Evolutionary conservation across 2,888 invertebrate species (phyloP), one percentile per base, ranked within the genome.

Genomic region (Panopea generosa): DNA sequence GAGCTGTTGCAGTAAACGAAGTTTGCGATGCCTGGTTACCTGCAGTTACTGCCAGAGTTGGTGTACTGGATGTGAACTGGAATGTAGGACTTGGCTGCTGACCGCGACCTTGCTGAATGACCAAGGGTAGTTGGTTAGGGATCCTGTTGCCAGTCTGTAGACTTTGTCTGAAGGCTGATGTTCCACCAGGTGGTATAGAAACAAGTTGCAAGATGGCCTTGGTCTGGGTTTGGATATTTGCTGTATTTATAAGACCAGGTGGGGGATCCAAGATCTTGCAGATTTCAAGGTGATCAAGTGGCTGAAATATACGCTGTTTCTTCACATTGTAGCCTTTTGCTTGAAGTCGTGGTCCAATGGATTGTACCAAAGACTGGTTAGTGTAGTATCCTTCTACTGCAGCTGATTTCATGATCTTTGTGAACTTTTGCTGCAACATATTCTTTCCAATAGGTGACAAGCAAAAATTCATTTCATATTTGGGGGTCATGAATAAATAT

Each of bases 221-320:
- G 16, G 66, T 57, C 49, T 57, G 49, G 6, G 18, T 24, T 20
- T 22, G 55, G 1, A 66, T 14, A 16, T 24, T 50, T 2, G 14
- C 18, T 1, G 49, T 57, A 0, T 18, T 29, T 4, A 49, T 6
- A 1, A 26, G 27, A 1, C 72, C 72, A 16, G 33, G 11, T 18
- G 72, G 72, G 26, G 72, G 72, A 18, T 72, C 72, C 16, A 72
- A 53, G 3, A 60, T 22, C 47, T 38, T 65, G 29, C 72, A 47
- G n/a, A 72, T 53, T 14, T 59, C 53, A 0, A 65, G n/a, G n/a
- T 57, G 52, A 26, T 53, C 49, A 26, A 59, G 16, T 14, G 53
- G 4, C 18, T 18, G 18, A 33, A 66, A 66, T 11, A 24, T 2
- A n/a, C 22, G 33, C 22, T 57, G 50, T 38, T 20, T 50, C 38